Base-by-base conservation (phyloP, 2,888 invertebrate species). In the Blera fallax region DNA sequence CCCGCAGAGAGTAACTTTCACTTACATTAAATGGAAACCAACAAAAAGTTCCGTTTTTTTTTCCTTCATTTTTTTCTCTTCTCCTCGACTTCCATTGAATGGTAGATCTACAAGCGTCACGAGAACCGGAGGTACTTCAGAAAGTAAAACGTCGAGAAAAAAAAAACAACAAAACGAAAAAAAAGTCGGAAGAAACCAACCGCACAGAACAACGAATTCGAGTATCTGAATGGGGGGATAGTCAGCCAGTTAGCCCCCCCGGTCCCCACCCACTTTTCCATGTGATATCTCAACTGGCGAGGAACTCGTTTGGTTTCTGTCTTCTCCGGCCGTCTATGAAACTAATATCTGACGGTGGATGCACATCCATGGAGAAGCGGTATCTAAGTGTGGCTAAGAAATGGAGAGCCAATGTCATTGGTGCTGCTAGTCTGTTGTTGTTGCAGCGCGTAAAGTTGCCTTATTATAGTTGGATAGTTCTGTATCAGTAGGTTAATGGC, bases 401-500 rank as follows among this genome's bases (percentile, higher is more conserved):
- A 84, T 84, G 52, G 80, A 85, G 74, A 81, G 80, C 81, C 85
- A 82, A 77, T 82, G 82, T 87, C 82, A 82, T 77, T 87, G 82
- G 69, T 76, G 72, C 65, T 32, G 56, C 54, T 65, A 21, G 50
- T n/a, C n/a, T 54, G 58, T 67, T 40, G 50, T 27, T 29, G 24
- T 21, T 70, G 65, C 70, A 16, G 50, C 69, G 50, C 74, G 52
- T 62, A 58, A 76, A 73, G 72, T 77, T 76, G 84, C 65, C 77
- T 87, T 83, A 82, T 79, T 87, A 88, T 87, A 88, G 85, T 87
- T 87, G 88, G 85, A 88, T 88, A 87, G 89, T 89, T 89, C 88
- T 91, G 89, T 92, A 90, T 92, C 92, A 92, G 91, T 92, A 92
- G 92, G 92, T 92, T 91, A 92, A 91, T 92, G 88, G 92, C 90